A percentile compares a stretch with the other conserved stretches of the same genome.
Conservation (phyloP, 2,797 vertebrate species). For the Brachyalestes nurse region DNA sequence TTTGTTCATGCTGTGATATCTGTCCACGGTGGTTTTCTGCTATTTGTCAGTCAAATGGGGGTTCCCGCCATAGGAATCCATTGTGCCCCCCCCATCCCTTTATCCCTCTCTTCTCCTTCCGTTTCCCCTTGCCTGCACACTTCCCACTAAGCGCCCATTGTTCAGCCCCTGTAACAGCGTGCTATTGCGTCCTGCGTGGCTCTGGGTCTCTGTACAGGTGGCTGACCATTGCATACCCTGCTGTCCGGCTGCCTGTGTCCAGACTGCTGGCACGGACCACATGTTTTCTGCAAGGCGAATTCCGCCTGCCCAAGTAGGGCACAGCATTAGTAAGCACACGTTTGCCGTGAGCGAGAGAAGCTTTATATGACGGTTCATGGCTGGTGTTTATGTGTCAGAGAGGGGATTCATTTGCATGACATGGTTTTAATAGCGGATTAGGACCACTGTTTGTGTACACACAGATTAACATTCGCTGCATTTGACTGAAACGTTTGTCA, state of each 20-base stretch:
- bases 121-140: background rate
- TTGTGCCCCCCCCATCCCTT: background rate
- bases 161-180: background rate
- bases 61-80: background rate
- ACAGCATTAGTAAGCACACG: background rate
- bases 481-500: background rate
- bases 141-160: background rate
- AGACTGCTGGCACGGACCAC: constrained; percentile 3
- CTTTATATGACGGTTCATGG: background rate
- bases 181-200: background rate
- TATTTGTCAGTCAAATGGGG: background rate
- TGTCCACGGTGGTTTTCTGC: background rate
- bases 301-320: background rate
- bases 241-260: constrained; percentile 22
- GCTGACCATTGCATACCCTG: background rate
- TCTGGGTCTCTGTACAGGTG: constrained; percentile 3
- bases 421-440: background rate
- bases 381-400: background rate
- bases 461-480: background rate
- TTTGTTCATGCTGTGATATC: background rate
- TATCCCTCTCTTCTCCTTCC: constrained; percentile 1
- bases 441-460: constrained; percentile 3
- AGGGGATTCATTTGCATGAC: background rate
- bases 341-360: background rate
- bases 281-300: background rate